Evolutionary conservation across 2,797 vertebrate genomes (phyloP).

Genomic region (Danio aesculapii): DNA sequence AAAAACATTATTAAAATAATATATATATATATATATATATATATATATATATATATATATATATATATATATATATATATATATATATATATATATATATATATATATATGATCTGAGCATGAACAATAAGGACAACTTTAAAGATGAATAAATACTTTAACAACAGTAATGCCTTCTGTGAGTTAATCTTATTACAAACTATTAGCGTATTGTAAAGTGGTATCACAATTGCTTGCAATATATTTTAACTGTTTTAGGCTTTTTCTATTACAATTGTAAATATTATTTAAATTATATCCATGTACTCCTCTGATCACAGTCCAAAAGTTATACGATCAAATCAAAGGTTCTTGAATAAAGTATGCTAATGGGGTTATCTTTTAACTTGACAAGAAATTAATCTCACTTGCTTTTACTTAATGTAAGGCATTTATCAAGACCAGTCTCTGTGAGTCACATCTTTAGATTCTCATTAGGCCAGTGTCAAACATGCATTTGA

Average conservation of each 20-base stretch:
- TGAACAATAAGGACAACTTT: no score
- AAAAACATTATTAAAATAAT: no score
- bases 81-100: no score
- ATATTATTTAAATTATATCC: background rate
- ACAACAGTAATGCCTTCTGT: no score
- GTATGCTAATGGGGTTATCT: background rate
- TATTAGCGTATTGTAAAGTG: no score
- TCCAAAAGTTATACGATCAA: background rate
- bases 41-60: no score
- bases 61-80: no score
- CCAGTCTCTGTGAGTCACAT: background rate
- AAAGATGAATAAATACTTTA: no score
- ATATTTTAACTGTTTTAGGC: background rate
- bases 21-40: no score
- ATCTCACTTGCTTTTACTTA: conserved; percentile 1
- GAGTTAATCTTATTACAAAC: no score
- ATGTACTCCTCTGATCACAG: background rate
- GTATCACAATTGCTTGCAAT: no score
- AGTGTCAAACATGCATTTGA: conserved; percentile 16
- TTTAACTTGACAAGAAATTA: background rate
- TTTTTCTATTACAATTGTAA: background rate
- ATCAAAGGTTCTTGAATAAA: background rate
- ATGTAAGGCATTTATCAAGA: conserved; percentile 15
- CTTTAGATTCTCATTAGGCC: conserved; percentile 14
- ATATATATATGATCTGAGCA: no score